These are phyloP conservation scores for Sceloporus tristichus DNA, from an alignment of 2,113 vertebrate species.

Conservation along the genomic window DNA sequence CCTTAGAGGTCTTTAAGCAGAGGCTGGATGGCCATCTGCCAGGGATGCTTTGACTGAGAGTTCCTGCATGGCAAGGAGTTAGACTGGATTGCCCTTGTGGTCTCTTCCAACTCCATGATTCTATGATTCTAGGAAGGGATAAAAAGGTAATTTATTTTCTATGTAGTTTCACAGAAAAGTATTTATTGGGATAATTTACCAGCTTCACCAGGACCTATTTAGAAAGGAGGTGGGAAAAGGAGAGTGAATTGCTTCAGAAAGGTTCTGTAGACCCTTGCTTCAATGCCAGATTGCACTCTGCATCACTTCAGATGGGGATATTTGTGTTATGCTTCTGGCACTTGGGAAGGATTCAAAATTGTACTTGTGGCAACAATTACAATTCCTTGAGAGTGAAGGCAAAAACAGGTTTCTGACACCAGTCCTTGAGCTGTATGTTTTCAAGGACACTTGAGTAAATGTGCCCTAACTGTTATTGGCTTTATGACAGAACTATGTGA, in stretches of 20 bases:
- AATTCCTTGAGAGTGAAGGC: constrained; percentile 37
- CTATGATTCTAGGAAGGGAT: neutral
- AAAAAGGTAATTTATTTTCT: neutral
- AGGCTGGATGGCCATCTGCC: no score
- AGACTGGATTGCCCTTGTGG: no score
- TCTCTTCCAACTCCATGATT: no score
- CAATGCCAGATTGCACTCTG: neutral
- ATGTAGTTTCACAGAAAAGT: neutral
- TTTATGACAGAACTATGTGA: constrained; percentile 46
- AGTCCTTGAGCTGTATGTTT: constrained; percentile 72
- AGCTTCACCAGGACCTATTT: constrained; percentile 29
- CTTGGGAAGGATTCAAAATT: constrained; percentile 18
- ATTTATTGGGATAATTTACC: constrained; percentile 21
- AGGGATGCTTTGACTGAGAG: no score
- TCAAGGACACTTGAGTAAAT: constrained; percentile 69
- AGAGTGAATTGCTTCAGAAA: constrained; percentile 8
- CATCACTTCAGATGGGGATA: constrained; percentile 35
- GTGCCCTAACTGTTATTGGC: constrained; percentile 52
- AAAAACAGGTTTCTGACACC: constrained; percentile 52
- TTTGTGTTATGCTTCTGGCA: constrained; percentile 6
- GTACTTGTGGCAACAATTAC: constrained; percentile 23
- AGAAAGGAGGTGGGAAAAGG: constrained; percentile 31
- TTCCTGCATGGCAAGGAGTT: no score
- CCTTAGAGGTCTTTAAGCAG: no score
- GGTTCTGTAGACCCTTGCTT: constrained; percentile 16